These are phyloP conservation scores for Anguilla megastoma DNA, from an alignment of 2,797 vertebrate genomes.

Conservation along the genomic window DNA sequence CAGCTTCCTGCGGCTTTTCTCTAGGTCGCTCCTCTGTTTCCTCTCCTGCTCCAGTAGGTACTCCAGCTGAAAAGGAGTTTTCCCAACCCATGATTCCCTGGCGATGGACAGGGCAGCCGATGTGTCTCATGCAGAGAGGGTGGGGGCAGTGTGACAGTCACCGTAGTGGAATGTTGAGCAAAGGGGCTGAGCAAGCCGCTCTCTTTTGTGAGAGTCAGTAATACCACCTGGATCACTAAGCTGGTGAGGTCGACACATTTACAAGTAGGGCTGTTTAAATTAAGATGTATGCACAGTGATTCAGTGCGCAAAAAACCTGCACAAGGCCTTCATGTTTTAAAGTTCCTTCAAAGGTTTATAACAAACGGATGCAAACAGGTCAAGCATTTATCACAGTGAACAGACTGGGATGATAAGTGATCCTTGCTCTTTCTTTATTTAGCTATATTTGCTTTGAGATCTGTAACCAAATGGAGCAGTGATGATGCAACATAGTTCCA, in stretches of 20 bases:
- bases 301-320: background rate
- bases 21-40: conserved; percentile 63
- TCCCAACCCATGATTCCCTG: background rate
- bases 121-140: background rate
- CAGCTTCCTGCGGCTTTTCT: conserved; percentile 67
- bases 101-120: background rate
- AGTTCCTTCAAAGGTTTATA: background rate
- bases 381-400: background rate
- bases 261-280: conserved; percentile 6
- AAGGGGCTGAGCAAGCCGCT: background rate
- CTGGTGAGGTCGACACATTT: background rate
- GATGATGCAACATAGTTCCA: background rate
- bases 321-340: background rate
- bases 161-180: conserved; percentile 5
- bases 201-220: conserved; percentile 8
- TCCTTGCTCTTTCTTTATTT: conserved; percentile 8
- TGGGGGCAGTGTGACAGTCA: background rate
- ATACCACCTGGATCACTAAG: conserved; percentile 5
- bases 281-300: conserved; percentile 10
- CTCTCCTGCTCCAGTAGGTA: conserved; percentile 68
- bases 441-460: conserved; percentile 11
- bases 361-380: background rate
- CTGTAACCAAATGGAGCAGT: background rate
- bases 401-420: background rate
- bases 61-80: conserved; percentile 62